A percentile compares a stretch with the other conserved stretches of the same genome.
phyloP scores from a whole-genome alignment of 2,113 vertebrate genomes.

The Campylorhamphus procurvoides region DNA sequence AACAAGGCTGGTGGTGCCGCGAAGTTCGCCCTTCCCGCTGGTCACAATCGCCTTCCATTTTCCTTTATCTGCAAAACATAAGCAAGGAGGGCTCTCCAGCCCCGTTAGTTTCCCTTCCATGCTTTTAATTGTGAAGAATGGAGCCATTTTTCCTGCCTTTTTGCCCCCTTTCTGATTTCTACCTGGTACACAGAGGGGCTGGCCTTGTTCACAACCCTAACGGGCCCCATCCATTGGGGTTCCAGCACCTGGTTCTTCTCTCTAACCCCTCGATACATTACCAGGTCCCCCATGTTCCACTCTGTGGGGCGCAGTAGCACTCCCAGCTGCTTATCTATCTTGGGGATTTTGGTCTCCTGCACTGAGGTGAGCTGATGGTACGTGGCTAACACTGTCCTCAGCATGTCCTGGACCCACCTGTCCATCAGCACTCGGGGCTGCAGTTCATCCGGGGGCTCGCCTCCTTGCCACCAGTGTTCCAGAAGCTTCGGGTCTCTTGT shows the following conservation, averaged over 20 bases:
- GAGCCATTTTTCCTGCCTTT: slow-evolving; percentile 57
- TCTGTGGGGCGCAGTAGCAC: background rate
- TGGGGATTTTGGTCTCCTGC: slow-evolving; percentile 23
- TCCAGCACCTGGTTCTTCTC: slow-evolving; percentile 53
- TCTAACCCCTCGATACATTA: slow-evolving; percentile 21
- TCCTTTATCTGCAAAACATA: slow-evolving; percentile 70
- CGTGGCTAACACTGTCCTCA: background rate
- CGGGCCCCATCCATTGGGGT: slow-evolving; percentile 41
- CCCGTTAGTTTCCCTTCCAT: slow-evolving; percentile 72
- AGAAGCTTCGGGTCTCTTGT: background rate
- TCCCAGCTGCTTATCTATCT: slow-evolving; percentile 56
- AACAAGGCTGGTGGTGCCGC: slow-evolving; percentile 34
- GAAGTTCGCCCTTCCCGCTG: slow-evolving; percentile 44
- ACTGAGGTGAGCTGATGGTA: background rate
- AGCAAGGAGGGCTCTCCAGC: slow-evolving; percentile 67
- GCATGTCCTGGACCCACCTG: slow-evolving; percentile 49
- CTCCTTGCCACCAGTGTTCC: slow-evolving; percentile 43
- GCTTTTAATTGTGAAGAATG: slow-evolving; percentile 65
- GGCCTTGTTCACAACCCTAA: slow-evolving; percentile 65
- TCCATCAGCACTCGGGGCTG: slow-evolving; percentile 51
- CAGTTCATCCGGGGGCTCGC: slow-evolving; percentile 4
- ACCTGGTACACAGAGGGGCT: slow-evolving; percentile 56
- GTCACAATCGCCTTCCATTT: slow-evolving; percentile 62
- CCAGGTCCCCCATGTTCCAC: slow-evolving; percentile 56
- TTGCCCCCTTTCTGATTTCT: slow-evolving; percentile 48